A percentile compares a stretch with the other conserved stretches of the same genome.
These are phyloP conservation scores for Megalopta genalis DNA, from an alignment of 1,140 invertebrate genomes.

Conservation along the genomic window DNA sequence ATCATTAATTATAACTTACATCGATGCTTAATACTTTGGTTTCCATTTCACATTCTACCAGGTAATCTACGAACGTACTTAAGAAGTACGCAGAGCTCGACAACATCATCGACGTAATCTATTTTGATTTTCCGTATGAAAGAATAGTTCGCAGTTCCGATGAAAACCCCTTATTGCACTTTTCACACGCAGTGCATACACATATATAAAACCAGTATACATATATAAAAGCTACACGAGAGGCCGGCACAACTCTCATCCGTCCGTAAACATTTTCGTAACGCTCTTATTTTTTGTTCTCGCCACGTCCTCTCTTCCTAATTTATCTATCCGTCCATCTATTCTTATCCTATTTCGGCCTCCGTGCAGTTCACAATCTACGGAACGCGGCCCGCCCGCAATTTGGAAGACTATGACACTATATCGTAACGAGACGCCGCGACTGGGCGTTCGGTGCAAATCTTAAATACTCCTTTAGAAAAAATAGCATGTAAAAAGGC, in stretches of 20 bases:
- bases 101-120: slow-evolving; percentile 14
- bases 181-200: neutral
- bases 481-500: slow-evolving; percentile 17
- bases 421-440: neutral
- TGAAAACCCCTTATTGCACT: slow-evolving; percentile 35
- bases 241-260: neutral
- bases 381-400: neutral
- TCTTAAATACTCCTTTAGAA: neutral
- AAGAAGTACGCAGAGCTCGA: neutral
- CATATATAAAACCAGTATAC: neutral
- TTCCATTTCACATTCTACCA: slow-evolving; percentile 51
- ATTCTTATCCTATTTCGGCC: neutral
- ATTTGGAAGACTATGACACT: slow-evolving; percentile 32
- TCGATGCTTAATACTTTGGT: slow-evolving; percentile 72
- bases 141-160: slow-evolving; percentile 24
- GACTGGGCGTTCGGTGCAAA: neutral
- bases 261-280: too few relatives aligned
- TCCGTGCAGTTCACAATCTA: neutral
- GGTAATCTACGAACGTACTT: slow-evolving; percentile 9
- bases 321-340: neutral
- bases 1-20: slow-evolving; percentile 50
- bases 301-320: too few relatives aligned
- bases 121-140: slow-evolving; percentile 44
- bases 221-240: neutral
- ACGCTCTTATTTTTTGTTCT: too few relatives aligned